Percentiles rank a stretch among this genome's conserved stretches.
Conservation (phyloP, 2,113 vertebrate genomes). For the Benitochromis conjunctus region DNA sequence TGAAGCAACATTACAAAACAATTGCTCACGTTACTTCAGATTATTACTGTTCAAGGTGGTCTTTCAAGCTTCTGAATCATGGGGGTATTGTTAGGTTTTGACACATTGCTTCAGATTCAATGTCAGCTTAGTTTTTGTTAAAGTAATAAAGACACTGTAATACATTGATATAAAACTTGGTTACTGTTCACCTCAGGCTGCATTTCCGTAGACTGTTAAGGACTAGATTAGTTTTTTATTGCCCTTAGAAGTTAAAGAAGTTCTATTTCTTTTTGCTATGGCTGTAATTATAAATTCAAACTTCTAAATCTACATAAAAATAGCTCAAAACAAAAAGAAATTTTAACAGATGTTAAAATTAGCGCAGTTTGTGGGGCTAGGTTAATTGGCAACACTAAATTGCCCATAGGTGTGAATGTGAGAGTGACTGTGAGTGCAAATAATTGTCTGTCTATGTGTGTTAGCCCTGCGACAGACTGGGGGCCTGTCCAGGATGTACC, state of each 20-base stretch:
- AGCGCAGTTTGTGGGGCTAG: no score
- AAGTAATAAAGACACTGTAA: neutral
- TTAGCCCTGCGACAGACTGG: no score
- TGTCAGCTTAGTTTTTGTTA: neutral
- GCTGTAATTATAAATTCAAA: neutral
- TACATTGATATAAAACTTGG: neutral
- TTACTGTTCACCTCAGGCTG: neutral
- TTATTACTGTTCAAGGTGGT: neutral
- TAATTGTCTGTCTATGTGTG: no score
- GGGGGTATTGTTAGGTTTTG: neutral
- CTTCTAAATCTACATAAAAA: neutral
- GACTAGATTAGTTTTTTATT: neutral
- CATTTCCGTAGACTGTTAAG: neutral
- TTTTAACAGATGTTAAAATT: no score
- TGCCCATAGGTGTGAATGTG: no score
- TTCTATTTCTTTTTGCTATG: neutral
- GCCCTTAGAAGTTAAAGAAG: neutral
- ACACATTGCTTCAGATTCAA: neutral
- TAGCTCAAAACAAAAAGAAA: neutral
- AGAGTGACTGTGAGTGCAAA: no score
- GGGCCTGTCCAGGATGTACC: no score
- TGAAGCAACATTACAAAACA: neutral
- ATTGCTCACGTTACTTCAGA: rapidly evolving
- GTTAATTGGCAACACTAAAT: no score
- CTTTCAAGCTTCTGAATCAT: neutral